These are phyloP conservation scores for Drosophila melanica DNA, from an alignment of 1,140 invertebrate species.

Conservation along the genomic window DNA sequence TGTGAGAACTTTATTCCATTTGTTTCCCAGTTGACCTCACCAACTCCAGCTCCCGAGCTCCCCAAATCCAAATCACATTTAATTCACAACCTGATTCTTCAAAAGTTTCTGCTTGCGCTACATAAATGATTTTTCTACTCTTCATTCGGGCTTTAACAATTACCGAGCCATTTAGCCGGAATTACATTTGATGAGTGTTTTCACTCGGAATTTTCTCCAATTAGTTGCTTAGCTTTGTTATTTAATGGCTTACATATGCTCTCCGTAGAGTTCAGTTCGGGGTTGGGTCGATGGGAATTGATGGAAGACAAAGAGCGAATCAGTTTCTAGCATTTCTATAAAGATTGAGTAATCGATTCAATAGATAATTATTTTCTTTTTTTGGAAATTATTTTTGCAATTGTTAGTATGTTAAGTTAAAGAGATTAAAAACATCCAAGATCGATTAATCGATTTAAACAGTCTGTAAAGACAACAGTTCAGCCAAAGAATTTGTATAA, in stretches of 20 bases:
- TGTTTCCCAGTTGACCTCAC: constrained; percentile 33
- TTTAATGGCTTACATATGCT: constrained; percentile 26
- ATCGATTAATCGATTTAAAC: no score
- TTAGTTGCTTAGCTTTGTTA: constrained; percentile 46
- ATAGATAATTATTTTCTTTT: no score
- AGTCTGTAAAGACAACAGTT: no score
- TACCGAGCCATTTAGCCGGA: constrained; percentile 51
- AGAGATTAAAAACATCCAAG: no score
- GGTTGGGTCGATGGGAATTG: neutral
- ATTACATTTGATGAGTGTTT: constrained; percentile 71
- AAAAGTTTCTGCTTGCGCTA: constrained; percentile 1
- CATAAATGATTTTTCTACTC: constrained; percentile 24
- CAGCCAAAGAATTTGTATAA: no score
- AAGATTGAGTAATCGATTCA: no score
- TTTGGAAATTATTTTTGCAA: no score
- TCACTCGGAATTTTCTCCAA: constrained; percentile 56
- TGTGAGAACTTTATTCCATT: constrained; percentile 82
- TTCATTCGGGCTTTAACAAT: constrained; percentile 24
- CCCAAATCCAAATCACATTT: constrained; percentile 56
- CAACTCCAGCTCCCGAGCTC: neutral
- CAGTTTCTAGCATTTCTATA: neutral
- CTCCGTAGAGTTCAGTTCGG: constrained; percentile 2
- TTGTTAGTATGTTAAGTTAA: no score
- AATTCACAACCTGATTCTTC: constrained; percentile 45
- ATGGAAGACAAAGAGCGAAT: neutral